Percentiles rank a stretch among this genome's conserved stretches.
These are phyloP conservation scores for Colossoma macropomum DNA, from an alignment of 2,113 vertebrate species.

Conservation along the genomic window DNA sequence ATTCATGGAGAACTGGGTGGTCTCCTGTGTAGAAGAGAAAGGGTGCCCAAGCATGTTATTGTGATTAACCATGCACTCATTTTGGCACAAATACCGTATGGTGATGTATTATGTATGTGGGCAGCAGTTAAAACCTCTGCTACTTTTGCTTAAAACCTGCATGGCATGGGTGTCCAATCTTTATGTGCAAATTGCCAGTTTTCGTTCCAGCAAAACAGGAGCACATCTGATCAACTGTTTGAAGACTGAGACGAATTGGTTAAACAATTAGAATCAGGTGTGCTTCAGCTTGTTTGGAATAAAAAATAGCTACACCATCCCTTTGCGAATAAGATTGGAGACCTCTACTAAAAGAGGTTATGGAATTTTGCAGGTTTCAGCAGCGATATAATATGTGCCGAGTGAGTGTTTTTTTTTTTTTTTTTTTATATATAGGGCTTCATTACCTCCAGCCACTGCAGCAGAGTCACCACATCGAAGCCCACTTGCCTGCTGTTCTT, in stretches of 20 bases:
- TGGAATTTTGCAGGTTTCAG: too few species aligned
- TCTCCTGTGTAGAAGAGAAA: conserved; percentile 69
- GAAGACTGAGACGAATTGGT: too few species aligned
- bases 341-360: not conserved
- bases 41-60: not conserved
- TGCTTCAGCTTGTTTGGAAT: too few species aligned
- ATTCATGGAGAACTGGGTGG: conserved; percentile 72
- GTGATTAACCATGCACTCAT: not conserved
- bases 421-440: not conserved
- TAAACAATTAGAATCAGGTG: too few species aligned
- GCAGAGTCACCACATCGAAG: conserved; percentile 76
- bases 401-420: too few species aligned
- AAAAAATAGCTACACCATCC: too few species aligned
- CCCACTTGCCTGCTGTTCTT: conserved; percentile 78
- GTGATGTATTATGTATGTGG: not conserved
- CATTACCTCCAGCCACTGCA: conserved; percentile 84
- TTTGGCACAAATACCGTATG: not conserved
- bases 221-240: too few species aligned
- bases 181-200: too few species aligned
- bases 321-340: too few species aligned
- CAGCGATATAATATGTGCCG: not conserved
- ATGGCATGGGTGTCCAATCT: not conserved
- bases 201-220: too few species aligned
- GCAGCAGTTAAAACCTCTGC: not conserved
- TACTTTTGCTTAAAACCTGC: not conserved